Conservation (phyloP, 2,797 vertebrate species). For the Sebastes minor region DNA sequence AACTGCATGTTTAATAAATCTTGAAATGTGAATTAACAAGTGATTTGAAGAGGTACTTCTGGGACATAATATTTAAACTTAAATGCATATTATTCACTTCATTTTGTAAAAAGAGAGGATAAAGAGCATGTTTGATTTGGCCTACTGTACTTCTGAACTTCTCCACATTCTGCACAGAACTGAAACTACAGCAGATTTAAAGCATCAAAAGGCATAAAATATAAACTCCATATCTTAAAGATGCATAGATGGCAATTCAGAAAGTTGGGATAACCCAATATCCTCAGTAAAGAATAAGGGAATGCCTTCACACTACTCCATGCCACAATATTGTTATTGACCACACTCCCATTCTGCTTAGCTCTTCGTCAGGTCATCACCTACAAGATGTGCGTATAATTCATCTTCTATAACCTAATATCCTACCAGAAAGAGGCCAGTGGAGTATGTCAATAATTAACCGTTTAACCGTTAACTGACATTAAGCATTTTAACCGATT, state of each 20-base stretch:
- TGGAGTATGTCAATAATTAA: not conserved
- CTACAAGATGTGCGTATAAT: no score
- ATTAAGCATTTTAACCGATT: no score
- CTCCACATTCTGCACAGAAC: not conserved
- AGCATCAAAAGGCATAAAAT: conserved; percentile 10
- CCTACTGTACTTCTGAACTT: not conserved
- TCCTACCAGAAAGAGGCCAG: not conserved
- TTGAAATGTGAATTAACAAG: not conserved
- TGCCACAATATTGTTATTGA: no score
- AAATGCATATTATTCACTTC: not conserved
- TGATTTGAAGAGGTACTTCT: not conserved
- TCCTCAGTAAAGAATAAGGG: no score
- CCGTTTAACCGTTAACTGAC: no score
- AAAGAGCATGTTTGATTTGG: not conserved
- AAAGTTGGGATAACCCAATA: not conserved
- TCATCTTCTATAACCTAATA: not conserved
- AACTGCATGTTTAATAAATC: not conserved
- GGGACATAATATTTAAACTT: not conserved
- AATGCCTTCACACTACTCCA: no score
- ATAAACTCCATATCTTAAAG: not conserved
- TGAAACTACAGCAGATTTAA: conserved; percentile 2
- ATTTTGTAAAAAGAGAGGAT: not conserved
- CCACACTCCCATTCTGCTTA: no score
- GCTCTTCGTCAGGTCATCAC: no score
- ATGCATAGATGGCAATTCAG: not conserved